Evolutionary conservation across 1,140 invertebrate species (phyloP), one percentile per base, ranked within the genome.

Genomic region (Pantala flavescens): DNA sequence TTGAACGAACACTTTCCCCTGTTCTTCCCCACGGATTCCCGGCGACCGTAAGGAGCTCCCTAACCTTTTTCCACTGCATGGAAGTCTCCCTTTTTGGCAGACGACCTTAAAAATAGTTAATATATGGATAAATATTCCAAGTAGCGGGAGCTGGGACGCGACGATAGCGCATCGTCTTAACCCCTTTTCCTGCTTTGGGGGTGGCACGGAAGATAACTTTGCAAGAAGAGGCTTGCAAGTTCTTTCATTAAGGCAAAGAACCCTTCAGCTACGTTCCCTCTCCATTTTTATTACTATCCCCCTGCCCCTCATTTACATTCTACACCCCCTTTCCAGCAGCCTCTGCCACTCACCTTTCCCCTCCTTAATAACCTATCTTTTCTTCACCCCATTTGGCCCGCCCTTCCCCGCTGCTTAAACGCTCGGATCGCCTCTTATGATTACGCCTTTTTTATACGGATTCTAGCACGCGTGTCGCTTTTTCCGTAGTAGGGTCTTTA

Each of bases 121-220:
- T 63, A 21, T 63, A 63, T 63, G 49, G 49, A 63, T 63, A 63
- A 63, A 63, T 63, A 63, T 63, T 63, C 49, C 49, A 63, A 63
- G 49, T 63, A 21, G 49, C 14, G 49, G 49, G 49, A 19, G 49
- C 49, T 63, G 49, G 3, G 12, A 21, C 1, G 3, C 12, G 49
- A 63, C 49, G 49, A 63, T 63, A 63, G 16, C 3, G 49, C 3
- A 3, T 19, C 49, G 49, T 12, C 49, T 63, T 21, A 63, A 16
- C 49, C 49, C 49, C 49, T 63, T 21, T 3, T 63, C 49, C 49
- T 21, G 49, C n/a, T 63, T 5, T 12, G n/a, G n/a, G 49, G 49
- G 49, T 63, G 49, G 49, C 49, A 12, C 3, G 16, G 49, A 21
- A 63, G 49, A 63, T 63, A 63, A 63, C 49, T 63, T 63, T 63